Percentiles rank a stretch among this genome's conserved stretches.
Evolutionary conservation across 2,113 vertebrate species (phyloP).

Genomic region (Pogonocichla stellata): DNA sequence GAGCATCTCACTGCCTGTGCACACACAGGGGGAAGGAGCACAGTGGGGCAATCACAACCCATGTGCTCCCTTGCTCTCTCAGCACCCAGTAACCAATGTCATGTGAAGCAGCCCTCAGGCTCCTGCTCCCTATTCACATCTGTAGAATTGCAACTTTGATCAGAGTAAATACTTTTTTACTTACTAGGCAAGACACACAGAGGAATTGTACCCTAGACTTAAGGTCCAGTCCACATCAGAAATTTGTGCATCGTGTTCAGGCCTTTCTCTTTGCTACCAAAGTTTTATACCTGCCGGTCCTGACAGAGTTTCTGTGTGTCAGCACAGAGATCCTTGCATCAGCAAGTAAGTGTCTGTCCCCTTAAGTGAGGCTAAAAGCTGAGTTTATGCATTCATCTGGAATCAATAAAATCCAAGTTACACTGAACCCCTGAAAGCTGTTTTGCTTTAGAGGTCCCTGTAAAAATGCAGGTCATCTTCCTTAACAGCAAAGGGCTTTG

Average conservation of each 20-base stretch:
- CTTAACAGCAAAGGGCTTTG: background rate
- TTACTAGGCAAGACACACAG: background rate
- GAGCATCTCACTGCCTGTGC: background rate
- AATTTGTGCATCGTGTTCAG: fast-evolving
- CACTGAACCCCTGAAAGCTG: background rate
- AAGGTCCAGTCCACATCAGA: background rate
- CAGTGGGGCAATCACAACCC: fast-evolving
- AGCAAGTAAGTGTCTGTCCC: background rate
- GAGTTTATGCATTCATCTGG: background rate
- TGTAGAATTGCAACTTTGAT: background rate
- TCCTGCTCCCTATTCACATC: background rate
- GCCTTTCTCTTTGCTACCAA: background rate
- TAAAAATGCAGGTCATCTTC: background rate
- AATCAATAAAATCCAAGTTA: background rate
- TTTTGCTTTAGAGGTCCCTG: background rate
- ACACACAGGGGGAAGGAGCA: background rate
- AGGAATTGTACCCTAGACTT: background rate
- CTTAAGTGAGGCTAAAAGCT: background rate
- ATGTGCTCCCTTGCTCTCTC: background rate
- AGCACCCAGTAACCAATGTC: fast-evolving
- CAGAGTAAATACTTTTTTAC: background rate
- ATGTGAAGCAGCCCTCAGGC: background rate
- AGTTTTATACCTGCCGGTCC: background rate
- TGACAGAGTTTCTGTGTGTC: background rate
- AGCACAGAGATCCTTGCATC: background rate